Evolutionary conservation across 2,888 invertebrate genomes (phyloP).

Genomic region (Antitype chi): DNA sequence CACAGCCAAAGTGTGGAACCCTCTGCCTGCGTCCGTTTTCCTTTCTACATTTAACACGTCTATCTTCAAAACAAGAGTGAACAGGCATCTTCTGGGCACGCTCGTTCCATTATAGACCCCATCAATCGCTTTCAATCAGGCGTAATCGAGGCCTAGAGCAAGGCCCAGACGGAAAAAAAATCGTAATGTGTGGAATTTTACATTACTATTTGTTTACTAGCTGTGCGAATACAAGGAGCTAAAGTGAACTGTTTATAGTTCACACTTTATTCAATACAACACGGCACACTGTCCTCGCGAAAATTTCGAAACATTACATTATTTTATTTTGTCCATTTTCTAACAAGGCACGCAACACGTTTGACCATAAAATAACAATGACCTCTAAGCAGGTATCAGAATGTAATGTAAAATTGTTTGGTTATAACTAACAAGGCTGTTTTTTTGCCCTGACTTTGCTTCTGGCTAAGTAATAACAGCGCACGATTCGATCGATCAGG

Average conservation of each 20-base stretch:
- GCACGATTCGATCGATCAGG: no score
- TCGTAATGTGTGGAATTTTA: no score
- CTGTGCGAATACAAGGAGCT: background rate
- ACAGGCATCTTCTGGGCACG: no score
- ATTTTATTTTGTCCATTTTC: conserved; percentile 45
- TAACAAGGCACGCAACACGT: conserved; percentile 36
- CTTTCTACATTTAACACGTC: no score
- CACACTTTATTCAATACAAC: conserved; percentile 33
- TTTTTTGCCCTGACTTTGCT: conserved; percentile 27
- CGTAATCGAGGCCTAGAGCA: no score
- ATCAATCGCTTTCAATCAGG: no score
- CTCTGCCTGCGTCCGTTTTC: no score
- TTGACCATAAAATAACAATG: conserved; percentile 30
- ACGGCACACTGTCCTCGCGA: conserved; percentile 48
- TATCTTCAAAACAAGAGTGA: no score
- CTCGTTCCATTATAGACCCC: no score
- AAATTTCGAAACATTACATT: conserved; percentile 47
- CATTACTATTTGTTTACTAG: no score
- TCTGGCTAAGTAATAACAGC: background rate
- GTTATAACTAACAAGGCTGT: conserved; percentile 22
- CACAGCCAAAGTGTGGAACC: no score
- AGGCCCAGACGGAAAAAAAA: no score
- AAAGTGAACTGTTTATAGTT: conserved; percentile 11
- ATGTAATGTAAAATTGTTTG: conserved; percentile 23
- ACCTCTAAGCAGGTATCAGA: conserved; percentile 40